Evolutionary conservation across 1,140 invertebrate genomes (phyloP).

Genomic region (Drosophila serrata): DNA sequence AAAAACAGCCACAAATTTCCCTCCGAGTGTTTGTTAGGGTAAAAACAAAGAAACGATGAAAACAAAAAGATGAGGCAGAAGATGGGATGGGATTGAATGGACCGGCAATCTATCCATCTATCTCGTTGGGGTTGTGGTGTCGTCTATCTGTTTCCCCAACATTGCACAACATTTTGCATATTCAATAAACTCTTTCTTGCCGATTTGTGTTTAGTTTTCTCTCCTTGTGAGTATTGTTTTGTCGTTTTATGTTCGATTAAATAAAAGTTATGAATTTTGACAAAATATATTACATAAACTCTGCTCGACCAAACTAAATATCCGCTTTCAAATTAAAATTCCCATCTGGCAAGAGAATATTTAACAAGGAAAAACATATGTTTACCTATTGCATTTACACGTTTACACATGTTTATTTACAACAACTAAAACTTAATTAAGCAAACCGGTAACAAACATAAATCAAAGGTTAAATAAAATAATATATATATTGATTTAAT

Average conservation of each 20-base stretch:
- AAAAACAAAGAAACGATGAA: constrained; percentile 74
- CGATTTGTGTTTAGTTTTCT: constrained; percentile 50
- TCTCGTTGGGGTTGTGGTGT: constrained; percentile 17
- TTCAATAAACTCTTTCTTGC: constrained; percentile 69
- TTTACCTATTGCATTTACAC: constrained; percentile 53
- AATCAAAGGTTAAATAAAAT: constrained; percentile 22
- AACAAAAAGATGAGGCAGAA: constrained; percentile 59
- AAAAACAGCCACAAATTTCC: constrained; percentile 74
- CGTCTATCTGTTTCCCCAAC: constrained; percentile 27
- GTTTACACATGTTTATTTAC: constrained; percentile 39
- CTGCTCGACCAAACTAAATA: not conserved
- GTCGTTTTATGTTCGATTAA: constrained; percentile 55
- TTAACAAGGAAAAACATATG: constrained; percentile 48
- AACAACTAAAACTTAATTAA: constrained; percentile 29
- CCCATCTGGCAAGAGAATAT: constrained; percentile 11
- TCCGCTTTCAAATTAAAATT: constrained; percentile 4
- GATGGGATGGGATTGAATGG: constrained; percentile 41
- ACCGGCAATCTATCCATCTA: constrained; percentile 55
- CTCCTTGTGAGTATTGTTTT: constrained; percentile 43
- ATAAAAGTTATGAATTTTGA: constrained; percentile 51
- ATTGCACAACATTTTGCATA: constrained; percentile 64
- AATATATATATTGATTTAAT: constrained; percentile 54
- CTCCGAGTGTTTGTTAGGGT: constrained; percentile 31
- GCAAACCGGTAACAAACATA: constrained; percentile 18
- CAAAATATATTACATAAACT: constrained; percentile 6